Evolutionary conservation across 1,140 invertebrate genomes (phyloP).

Genomic region (Aethina tumida): DNA sequence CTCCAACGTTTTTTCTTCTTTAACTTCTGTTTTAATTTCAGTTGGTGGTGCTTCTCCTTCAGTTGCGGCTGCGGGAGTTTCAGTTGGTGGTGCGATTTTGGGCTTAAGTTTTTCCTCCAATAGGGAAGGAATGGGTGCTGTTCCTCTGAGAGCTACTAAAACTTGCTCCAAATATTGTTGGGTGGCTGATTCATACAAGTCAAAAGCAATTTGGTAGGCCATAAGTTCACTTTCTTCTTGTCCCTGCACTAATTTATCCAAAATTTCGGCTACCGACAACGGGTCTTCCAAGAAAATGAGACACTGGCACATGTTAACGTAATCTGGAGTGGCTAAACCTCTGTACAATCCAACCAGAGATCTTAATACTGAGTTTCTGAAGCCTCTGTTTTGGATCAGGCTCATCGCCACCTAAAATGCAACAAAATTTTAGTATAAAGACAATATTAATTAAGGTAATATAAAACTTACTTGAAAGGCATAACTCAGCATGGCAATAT

Average conservation of each 20-base stretch:
- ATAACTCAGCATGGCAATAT: slow-evolving; percentile 83
- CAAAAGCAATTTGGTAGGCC: slow-evolving; percentile 98
- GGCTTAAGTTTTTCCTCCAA: slow-evolving; percentile 62
- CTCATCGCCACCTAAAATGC: slow-evolving; percentile 80
- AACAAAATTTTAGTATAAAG: slow-evolving; percentile 6
- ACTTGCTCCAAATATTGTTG: slow-evolving; percentile 93
- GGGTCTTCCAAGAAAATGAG: slow-evolving; percentile 94
- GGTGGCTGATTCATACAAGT: slow-evolving; percentile 97
- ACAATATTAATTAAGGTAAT: neutral
- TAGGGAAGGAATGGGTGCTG: slow-evolving; percentile 74
- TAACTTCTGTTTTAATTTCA: slow-evolving; percentile 35
- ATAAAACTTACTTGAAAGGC: slow-evolving; percentile 52
- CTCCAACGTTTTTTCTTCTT: slow-evolving; percentile 40
- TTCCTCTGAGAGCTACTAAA: slow-evolving; percentile 67
- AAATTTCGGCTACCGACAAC: slow-evolving; percentile 77
- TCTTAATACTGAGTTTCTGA: slow-evolving; percentile 79
- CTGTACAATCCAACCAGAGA: slow-evolving; percentile 85
- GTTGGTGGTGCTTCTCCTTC: slow-evolving; percentile 8
- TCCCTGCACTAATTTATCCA: slow-evolving; percentile 78
- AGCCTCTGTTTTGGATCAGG: slow-evolving; percentile 85
- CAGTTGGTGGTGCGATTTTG: slow-evolving; percentile 36
- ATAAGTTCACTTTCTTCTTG: slow-evolving; percentile 69
- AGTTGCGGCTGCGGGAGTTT: slow-evolving; percentile 14
- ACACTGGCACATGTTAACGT: slow-evolving; percentile 94
- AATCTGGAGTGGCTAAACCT: slow-evolving; percentile 79